Evolutionary conservation across 2,113 vertebrate species (phyloP), one percentile per base, ranked within the genome.

Genomic region (Callipepla californica): DNA sequence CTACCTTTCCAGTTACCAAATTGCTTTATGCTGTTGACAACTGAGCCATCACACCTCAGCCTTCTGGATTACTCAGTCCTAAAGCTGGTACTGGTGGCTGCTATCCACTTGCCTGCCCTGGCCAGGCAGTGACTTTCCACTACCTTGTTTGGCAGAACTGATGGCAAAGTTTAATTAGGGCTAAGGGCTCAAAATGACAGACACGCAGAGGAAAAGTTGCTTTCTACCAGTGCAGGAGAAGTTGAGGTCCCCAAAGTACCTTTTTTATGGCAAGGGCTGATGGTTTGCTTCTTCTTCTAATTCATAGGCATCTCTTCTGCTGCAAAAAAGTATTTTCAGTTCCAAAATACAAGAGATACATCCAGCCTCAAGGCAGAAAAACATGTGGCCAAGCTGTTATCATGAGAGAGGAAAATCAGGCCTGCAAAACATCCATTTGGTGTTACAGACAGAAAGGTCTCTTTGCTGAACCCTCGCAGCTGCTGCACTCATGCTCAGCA

Each of bases 381-480:
- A 44, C 9, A 26, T 0, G 0, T 50, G 48, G 23, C 47, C 55
- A 38, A 58, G 21, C 59, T 53, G 9, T 34, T 87, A 34, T 36
- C 81, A 81, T 0, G 0, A 63, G 34, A 90, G 66, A 82, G 91
- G 55, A 67, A 50, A 74, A 85, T 28, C 34, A 61, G 74, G 34
- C 23, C 76, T 74, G 38, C 22, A 85, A 66, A 80, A 57, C 2
- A 25, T 74, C 55, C 59, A 13, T 91, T 45, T 44, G 44, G 55
- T 80, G 44, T 70, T 61, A 63, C 11, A 58, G 63, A 34, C 45
- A 82, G 7, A 12, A 13, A 85, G 72, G 65, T 80, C 55, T 67
- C 25, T 50, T 68, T 44, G 63, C 75, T 87, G 72, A 87, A 85
- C 91, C 75, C 85, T 80, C 9, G 2, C 92, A 94, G 72, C 81